Evolutionary conservation across 2,888 invertebrate species (phyloP), one percentile per base, ranked within the genome.

Genomic region (Apamea crenata): DNA sequence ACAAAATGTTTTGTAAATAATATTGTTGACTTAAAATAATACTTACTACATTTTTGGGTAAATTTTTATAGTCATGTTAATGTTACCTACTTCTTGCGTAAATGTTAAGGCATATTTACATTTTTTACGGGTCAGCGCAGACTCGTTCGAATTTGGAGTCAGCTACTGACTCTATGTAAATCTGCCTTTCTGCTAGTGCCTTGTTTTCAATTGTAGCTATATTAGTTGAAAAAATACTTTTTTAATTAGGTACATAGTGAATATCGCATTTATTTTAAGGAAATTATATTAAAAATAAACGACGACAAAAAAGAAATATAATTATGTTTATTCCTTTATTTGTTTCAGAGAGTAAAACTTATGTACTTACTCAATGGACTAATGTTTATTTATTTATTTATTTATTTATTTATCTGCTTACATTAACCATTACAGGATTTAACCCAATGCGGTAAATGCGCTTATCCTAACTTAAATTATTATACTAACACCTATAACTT

Each of bases 251-350:
- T 71, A 59, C 4, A 7, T 63, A 75, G 59, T 66, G 32, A 70
- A 29, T 67, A 74, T n/a, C 14, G 59, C 18, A 79, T 66, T 79
- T 59, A 69, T 56, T 72, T 72, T 84, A 70, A 70, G 61, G 32
- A 79, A 66, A 70, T 61, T 61, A 29, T 50, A 12, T 29, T n/a
- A 18, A 67, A 68, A 74, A 74, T 85, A 82, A 82, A 85, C 8
- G 36, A 53, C 10, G 10, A 79, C 16, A 25, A 68, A 32, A 74
- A 21, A 40, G 61, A 59, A 53, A 71, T 21, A 12, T 10, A n/a
- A 44, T 56, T 10, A 44, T 25, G 16, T 74, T 63, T 72, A 61
- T 72, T 82, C 12, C 16, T 32, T 8, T 29, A 21, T 2, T 29
- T 47, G 12, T 44, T 68, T 68, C 1, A 21, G 68, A n/a, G 18